phyloP scores from a whole-genome alignment of 2,797 vertebrate genomes.

The Aldrovandia affinis region DNA sequence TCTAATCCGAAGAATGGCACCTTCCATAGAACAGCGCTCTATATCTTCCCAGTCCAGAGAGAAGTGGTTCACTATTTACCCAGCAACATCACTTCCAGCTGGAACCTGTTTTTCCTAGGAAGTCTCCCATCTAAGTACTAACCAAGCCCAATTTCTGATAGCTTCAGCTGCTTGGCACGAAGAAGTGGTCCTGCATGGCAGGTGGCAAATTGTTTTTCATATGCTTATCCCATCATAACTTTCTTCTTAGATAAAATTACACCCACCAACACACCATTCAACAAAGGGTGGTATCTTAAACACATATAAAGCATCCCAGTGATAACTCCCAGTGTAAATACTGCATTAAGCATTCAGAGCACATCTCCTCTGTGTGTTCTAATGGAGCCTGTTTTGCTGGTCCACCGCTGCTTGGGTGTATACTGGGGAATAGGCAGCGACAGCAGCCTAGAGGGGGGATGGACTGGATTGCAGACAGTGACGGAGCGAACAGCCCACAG shows the following conservation, averaged over 20 bases:
- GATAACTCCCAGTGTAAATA: neutral
- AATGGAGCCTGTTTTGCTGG: neutral
- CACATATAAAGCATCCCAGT: no score
- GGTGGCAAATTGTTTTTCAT: neutral
- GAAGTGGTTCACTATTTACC: neutral
- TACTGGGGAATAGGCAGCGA: slow-evolving; percentile 1
- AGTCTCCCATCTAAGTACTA: no score
- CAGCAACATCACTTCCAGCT: neutral
- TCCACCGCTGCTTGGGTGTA: neutral
- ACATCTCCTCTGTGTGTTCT: neutral
- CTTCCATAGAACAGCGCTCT: neutral
- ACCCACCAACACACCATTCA: neutral
- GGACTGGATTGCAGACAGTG: slow-evolving; percentile 26
- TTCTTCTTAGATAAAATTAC: neutral
- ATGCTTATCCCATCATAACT: neutral
- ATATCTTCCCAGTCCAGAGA: neutral
- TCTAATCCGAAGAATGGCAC: neutral
- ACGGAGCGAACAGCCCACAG: slow-evolving; percentile 17
- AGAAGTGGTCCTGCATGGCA: neutral
- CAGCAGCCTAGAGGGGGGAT: neutral
- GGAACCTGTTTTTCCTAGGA: neutral
- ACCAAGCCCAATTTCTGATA: neutral
- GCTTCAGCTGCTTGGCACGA: neutral
- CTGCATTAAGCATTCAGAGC: neutral
- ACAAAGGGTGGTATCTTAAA: neutral